A percentile compares a stretch with the other conserved stretches of the same genome.
phyloP scores from a whole-genome alignment of 30 jellyfish, hydroid and myxozoan genomes.

The Rhopilema esculentum region DNA sequence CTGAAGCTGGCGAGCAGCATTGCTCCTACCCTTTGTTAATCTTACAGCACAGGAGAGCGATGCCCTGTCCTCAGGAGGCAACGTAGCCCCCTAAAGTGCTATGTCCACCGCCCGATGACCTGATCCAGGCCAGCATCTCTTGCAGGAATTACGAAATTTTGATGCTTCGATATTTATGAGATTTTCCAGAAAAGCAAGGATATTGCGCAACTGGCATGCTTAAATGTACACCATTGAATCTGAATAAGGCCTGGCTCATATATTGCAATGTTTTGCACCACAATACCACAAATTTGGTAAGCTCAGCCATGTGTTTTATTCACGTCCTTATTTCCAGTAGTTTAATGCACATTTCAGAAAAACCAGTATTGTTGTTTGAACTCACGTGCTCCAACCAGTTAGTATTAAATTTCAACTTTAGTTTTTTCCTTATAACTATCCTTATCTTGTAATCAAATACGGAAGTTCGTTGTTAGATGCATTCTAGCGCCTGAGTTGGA shows the following conservation, averaged over 20 bases:
- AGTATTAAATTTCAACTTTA: not conserved
- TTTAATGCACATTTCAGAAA: no score
- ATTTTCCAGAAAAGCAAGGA: no score
- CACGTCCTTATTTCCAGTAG: not conserved
- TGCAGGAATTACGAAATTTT: no score
- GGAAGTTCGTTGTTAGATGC: not conserved
- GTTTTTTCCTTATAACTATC: not conserved
- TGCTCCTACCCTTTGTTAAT: not conserved
- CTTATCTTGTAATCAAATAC: not conserved
- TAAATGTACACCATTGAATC: not conserved
- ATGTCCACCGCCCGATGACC: not conserved
- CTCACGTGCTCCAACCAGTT: not conserved
- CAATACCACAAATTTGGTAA: slow-evolving; percentile 61
- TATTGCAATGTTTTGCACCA: slow-evolving; percentile 53
- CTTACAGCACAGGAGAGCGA: not conserved
- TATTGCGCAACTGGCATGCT: not conserved
- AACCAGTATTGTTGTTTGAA: not conserved
- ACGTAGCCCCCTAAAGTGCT: not conserved
- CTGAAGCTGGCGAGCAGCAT: not conserved
- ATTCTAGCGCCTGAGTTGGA: no score
- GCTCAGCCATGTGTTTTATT: not conserved
- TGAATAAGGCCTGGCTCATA: not conserved
- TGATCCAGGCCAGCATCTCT: not conserved
- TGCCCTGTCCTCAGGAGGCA: not conserved
- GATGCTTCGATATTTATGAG: no score